phyloP scores from a whole-genome alignment of 2,113 vertebrate genomes.

The Galbula dea region DNA sequence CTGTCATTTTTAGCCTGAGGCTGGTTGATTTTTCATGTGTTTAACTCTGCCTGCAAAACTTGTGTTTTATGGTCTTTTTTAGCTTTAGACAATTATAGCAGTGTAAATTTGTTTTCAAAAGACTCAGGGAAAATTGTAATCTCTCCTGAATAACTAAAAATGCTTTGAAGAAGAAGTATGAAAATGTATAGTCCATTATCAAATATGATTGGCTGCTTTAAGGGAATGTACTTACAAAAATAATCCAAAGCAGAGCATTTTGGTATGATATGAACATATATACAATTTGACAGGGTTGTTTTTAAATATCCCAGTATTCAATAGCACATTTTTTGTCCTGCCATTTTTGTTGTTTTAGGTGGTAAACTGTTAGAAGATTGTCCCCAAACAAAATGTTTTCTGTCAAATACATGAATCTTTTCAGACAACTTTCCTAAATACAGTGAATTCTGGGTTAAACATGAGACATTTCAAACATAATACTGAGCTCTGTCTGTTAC shows the following conservation, averaged over 20 bases:
- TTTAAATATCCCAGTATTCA: slow-evolving; percentile 19
- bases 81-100: slow-evolving; percentile 52
- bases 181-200: background rate
- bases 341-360: background rate
- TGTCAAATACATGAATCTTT: slow-evolving; percentile 18
- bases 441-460: background rate
- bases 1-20: slow-evolving; percentile 43
- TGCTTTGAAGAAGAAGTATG: slow-evolving; percentile 11
- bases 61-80: slow-evolving; percentile 35
- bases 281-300: slow-evolving; percentile 20
- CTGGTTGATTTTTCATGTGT: slow-evolving; percentile 35
- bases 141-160: slow-evolving; percentile 38
- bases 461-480: background rate
- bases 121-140: slow-evolving; percentile 6
- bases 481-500: background rate
- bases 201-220: background rate
- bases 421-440: slow-evolving; percentile 9
- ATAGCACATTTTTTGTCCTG: background rate
- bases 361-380: background rate
- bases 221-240: slow-evolving; percentile 36
- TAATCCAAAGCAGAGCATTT: slow-evolving; percentile 47
- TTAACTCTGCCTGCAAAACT: slow-evolving; percentile 24
- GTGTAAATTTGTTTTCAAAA: slow-evolving; percentile 50
- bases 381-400: background rate
- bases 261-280: background rate